phyloP scores from a whole-genome alignment of 1,140 invertebrate genomes.

The Arctopsyche grandis region DNA sequence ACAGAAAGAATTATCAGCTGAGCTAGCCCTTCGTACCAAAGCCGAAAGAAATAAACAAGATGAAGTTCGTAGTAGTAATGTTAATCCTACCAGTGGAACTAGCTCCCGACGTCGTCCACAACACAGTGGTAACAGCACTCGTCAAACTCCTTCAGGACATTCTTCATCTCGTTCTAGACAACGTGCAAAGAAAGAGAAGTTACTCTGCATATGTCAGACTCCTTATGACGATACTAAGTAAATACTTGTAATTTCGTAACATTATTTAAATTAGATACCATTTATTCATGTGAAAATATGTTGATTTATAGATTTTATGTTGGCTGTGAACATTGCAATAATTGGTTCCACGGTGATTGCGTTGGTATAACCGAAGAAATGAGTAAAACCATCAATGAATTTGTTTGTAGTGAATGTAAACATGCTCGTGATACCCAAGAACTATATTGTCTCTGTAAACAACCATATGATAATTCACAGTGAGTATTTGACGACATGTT shows the following conservation, averaged over 20 bases:
- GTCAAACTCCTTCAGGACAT: neutral
- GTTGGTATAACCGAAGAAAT: constrained; percentile 94
- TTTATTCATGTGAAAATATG: neutral
- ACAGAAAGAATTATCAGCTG: constrained; percentile 77
- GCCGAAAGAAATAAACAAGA: constrained; percentile 77
- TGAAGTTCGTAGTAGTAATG: constrained; percentile 70
- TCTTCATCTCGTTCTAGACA: constrained; percentile 26
- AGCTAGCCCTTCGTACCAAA: constrained; percentile 74
- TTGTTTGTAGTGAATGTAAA: constrained; percentile 88
- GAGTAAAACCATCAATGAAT: constrained; percentile 90
- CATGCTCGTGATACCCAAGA: constrained; percentile 89
- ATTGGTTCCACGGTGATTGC: constrained; percentile 98
- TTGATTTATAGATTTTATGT: constrained; percentile 86
- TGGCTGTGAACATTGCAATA: constrained; percentile 95
- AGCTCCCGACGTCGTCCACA: constrained; percentile 48
- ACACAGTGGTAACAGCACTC: constrained; percentile 57
- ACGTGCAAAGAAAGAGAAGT: constrained; percentile 77
- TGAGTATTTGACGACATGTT: no score
- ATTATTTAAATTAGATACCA: constrained; percentile 25
- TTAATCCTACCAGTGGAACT: neutral
- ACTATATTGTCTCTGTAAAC: constrained; percentile 94
- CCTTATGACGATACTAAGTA: constrained; percentile 95
- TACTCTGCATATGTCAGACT: constrained; percentile 93
- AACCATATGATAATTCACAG: constrained; percentile 98
- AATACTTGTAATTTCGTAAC: constrained; percentile 52